A percentile compares a stretch with the other conserved stretches of the same genome.
Evolutionary conservation across 2,888 invertebrate genomes (phyloP).

Genomic region (Sericinus montela): DNA sequence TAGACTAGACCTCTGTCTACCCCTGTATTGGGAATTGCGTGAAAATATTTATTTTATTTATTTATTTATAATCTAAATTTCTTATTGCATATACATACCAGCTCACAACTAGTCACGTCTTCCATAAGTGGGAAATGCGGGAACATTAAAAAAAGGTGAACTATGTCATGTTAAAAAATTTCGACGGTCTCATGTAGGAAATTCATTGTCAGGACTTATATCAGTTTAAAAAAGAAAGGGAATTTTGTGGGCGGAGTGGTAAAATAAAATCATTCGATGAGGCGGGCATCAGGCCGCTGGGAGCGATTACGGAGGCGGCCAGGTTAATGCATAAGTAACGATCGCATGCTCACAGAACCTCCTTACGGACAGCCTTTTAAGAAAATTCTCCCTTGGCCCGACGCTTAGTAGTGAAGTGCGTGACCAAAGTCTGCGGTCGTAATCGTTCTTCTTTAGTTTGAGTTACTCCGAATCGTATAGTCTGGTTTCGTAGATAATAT

Average conservation of each 20-base stretch:
- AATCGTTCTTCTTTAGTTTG: neutral
- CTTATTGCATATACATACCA: too few species aligned
- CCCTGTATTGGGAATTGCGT: too few species aligned
- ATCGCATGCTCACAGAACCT: conserved; percentile 52
- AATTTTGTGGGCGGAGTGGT: conserved; percentile 39
- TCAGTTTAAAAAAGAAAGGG: conserved; percentile 27
- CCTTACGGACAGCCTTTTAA: conserved; percentile 56
- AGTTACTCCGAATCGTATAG: too few species aligned
- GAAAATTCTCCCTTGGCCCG: conserved; percentile 42
- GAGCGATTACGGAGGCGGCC: conserved; percentile 74
- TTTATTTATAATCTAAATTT: too few species aligned
- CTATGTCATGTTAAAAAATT: too few species aligned
- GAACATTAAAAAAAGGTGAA: too few species aligned
- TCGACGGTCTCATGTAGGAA: neutral
- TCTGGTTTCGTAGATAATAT: too few species aligned
- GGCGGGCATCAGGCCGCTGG: conserved; percentile 45
- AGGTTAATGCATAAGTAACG: conserved; percentile 82
- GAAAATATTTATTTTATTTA: too few species aligned
- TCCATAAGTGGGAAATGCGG: too few species aligned
- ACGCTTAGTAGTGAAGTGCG: conserved; percentile 19
- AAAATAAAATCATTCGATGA: conserved; percentile 55
- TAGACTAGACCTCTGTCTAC: too few species aligned
- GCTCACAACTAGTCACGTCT: too few species aligned
- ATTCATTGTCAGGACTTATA: conserved; percentile 19
- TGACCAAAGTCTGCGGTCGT: conserved; percentile 18